Evolutionary conservation across 2,113 vertebrate species (phyloP).

Genomic region (Marmota monax): DNA sequence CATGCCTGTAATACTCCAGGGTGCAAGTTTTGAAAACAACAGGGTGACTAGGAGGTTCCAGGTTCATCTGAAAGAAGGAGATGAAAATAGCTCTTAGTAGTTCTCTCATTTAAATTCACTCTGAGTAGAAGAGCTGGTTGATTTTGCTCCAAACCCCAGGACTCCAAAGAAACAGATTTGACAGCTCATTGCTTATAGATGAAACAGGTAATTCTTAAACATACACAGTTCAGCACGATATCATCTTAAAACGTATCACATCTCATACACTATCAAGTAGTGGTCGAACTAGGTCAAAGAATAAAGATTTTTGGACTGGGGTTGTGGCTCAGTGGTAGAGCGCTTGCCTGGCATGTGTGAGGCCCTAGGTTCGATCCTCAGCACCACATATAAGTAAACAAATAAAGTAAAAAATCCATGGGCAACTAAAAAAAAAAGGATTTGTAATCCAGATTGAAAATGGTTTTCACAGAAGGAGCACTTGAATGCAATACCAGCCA

Average conservation of each 20-base stretch:
- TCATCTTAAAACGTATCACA: background rate
- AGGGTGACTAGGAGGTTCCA: background rate
- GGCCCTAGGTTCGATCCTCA: too few species aligned
- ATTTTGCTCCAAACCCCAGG: background rate
- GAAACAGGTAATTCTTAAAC: background rate
- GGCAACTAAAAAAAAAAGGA: too few species aligned
- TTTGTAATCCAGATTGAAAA: background rate
- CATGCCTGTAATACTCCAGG: background rate
- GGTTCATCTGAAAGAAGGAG: background rate
- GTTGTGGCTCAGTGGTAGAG: too few species aligned
- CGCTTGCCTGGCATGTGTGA: too few species aligned
- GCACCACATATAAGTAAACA: too few species aligned
- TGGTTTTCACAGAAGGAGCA: background rate
- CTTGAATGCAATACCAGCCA: background rate
- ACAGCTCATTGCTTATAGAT: background rate
- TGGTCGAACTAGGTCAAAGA: too few species aligned
- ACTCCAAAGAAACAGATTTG: background rate
- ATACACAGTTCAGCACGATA: background rate
- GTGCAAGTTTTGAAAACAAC: background rate
- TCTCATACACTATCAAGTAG: background rate
- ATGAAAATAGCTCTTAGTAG: too few species aligned
- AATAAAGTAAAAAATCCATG: too few species aligned
- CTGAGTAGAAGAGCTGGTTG: background rate
- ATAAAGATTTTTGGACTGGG: too few species aligned
- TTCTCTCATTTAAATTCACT: background rate